phyloP scores from a whole-genome alignment of 2,888 invertebrate genomes.

The Meliscaeva auricollis region DNA sequence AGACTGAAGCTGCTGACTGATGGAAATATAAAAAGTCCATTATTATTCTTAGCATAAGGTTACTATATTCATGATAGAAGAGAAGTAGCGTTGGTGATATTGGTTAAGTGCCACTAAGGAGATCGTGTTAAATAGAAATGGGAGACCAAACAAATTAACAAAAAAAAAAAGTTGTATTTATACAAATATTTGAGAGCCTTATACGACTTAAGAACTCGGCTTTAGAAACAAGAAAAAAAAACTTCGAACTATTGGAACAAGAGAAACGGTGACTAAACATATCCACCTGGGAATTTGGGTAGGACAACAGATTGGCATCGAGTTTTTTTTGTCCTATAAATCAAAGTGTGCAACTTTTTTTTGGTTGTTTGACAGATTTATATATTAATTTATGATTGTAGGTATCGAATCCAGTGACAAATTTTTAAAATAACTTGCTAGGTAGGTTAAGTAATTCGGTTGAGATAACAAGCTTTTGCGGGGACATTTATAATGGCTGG shows the following conservation, averaged over 20 bases:
- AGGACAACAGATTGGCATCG: conserved; percentile 71
- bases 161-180: conserved; percentile 60
- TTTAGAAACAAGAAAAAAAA: conserved; percentile 40
- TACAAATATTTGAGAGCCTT: conserved; percentile 71
- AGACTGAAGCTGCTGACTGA: conserved; percentile 38
- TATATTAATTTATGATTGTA: conserved; percentile 71
- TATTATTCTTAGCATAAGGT: conserved; percentile 75
- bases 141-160: conserved; percentile 68
- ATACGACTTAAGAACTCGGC: conserved; percentile 47
- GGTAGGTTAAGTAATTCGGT: not conserved
- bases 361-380: conserved; percentile 59
- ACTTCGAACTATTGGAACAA: conserved; percentile 47
- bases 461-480: not conserved
- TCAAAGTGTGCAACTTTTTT: conserved; percentile 68
- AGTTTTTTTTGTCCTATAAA: conserved; percentile 62
- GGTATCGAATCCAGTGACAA: conserved; percentile 52
- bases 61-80: not conserved
- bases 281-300: conserved; percentile 76
- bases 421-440: conserved; percentile 28
- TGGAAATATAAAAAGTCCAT: conserved; percentile 65
- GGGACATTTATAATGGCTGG: not conserved
- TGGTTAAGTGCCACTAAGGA: conserved; percentile 64
- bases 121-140: conserved; percentile 74
- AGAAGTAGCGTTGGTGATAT: conserved; percentile 11
- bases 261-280: conserved; percentile 73